A percentile compares a stretch with the other conserved stretches of the same genome.
phyloP scores from a whole-genome alignment of 1,140 invertebrate species.

The Phymorhynchus buccinoides region DNA sequence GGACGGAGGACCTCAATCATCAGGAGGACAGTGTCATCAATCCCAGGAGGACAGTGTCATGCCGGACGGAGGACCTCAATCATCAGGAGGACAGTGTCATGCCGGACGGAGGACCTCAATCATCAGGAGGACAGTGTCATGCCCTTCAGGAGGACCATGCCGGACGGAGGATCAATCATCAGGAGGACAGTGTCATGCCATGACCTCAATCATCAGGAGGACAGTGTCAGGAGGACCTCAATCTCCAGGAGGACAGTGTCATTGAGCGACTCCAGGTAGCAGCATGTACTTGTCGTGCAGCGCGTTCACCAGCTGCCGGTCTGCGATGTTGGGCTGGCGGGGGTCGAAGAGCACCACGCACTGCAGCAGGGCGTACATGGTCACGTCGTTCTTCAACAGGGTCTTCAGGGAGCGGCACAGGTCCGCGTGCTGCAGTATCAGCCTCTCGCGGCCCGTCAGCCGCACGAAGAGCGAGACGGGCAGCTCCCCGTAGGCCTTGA shows the following conservation, averaged over 20 bases:
- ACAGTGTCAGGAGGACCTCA: constrained; percentile 24
- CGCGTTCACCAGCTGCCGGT: constrained; percentile 80
- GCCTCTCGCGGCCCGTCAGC: constrained; percentile 34
- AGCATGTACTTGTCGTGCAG: constrained; percentile 92
- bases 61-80: no score
- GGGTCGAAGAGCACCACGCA: constrained; percentile 92
- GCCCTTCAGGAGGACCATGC: no score
- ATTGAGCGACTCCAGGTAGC: constrained; percentile 85
- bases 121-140: no score
- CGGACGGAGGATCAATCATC: no score
- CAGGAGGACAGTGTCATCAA: no score
- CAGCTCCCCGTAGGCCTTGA: constrained; percentile 38
- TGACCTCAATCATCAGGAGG: not conserved
- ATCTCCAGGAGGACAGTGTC: constrained; percentile 29
- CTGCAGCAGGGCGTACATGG: constrained; percentile 71
- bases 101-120: no score
- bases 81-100: no score
- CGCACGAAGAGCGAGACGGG: constrained; percentile 36
- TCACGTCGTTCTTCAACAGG: constrained; percentile 35
- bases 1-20: no score
- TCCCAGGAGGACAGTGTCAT: no score
- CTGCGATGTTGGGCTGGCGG: constrained; percentile 83
- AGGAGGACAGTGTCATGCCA: no score
- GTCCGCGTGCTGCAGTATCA: constrained; percentile 30
- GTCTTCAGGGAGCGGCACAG: constrained; percentile 32